phyloP scores from a whole-genome alignment of 2,888 invertebrate genomes.

The Ophioninae sp. region DNA sequence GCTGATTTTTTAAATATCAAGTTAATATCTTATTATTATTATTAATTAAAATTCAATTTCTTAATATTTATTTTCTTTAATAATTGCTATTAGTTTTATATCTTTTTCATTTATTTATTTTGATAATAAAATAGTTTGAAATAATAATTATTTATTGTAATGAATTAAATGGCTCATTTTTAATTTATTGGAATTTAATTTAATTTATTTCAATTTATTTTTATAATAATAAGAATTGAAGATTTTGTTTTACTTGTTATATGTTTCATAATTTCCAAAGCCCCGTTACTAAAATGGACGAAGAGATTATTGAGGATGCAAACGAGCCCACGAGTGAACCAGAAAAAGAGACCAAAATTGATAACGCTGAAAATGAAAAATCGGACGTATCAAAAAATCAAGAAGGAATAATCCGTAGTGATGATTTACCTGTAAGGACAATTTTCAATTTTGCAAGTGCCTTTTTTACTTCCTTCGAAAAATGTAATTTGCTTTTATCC shows the following conservation, averaged over 20 bases:
- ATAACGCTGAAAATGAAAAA: not conserved
- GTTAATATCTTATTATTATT: too few relatives aligned
- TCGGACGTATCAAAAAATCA: not conserved
- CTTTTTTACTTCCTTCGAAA: not conserved
- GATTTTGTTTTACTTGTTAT: not conserved
- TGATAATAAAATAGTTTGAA: not conserved
- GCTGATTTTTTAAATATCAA: too few relatives aligned
- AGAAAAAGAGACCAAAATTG: not conserved
- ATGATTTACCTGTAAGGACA: constrained; percentile 34
- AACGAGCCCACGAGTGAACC: not conserved
- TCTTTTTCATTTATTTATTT: not conserved
- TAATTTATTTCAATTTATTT: too few relatives aligned
- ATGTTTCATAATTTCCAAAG: not conserved
- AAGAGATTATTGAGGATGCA: constrained; percentile 4
- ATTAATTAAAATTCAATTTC: too few relatives aligned
- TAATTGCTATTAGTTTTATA: not conserved
- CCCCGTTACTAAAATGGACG: constrained; percentile 6
- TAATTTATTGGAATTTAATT: too few relatives aligned
- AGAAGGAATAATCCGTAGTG: not conserved
- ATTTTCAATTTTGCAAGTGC: not conserved
- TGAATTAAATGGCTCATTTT: too few relatives aligned
- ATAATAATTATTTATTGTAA: not conserved
- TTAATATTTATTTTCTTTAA: not conserved
- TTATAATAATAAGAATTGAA: not conserved
- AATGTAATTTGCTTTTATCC: not conserved